phyloP scores from a whole-genome alignment of 1,140 invertebrate genomes.

The Whitmania pigra region DNA sequence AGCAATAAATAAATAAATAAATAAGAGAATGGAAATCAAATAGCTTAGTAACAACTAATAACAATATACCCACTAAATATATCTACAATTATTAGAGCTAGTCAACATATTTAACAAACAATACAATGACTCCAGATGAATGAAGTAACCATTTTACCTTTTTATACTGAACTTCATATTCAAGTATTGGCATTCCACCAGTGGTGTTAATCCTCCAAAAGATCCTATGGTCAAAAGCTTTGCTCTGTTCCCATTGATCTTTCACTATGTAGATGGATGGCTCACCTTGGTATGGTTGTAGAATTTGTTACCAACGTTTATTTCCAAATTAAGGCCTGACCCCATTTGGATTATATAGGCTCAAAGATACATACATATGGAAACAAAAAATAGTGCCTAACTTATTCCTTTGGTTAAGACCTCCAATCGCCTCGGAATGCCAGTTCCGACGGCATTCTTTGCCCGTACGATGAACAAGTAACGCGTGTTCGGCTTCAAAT shows the following conservation, averaged over 20 bases:
- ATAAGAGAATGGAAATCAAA: no score
- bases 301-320: not conserved
- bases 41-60: no score
- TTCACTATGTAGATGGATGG: no score
- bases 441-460: slow-evolving; percentile 4
- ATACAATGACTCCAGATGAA: not conserved
- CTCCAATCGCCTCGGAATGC: not conserved
- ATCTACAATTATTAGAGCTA: not conserved
- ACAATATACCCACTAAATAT: not conserved
- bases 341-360: not conserved
- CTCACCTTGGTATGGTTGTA: not conserved
- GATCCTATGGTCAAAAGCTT: not conserved
- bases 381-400: not conserved
- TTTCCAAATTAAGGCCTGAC: not conserved
- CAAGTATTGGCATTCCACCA: slow-evolving; percentile 4
- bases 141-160: slow-evolving; percentile 1
- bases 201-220: slow-evolving; percentile 5
- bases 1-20: no score
- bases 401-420: not conserved
- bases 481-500: slow-evolving; percentile 1
- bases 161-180: slow-evolving; percentile 9
- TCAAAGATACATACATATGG: not conserved
- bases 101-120: not conserved
- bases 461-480: not conserved
- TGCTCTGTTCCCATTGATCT: not conserved